Percentiles rank a stretch among this genome's conserved stretches.
These are phyloP conservation scores for Acanthochromis polyacanthus DNA, from an alignment of 2,113 vertebrate genomes.

Conservation along the genomic window DNA sequence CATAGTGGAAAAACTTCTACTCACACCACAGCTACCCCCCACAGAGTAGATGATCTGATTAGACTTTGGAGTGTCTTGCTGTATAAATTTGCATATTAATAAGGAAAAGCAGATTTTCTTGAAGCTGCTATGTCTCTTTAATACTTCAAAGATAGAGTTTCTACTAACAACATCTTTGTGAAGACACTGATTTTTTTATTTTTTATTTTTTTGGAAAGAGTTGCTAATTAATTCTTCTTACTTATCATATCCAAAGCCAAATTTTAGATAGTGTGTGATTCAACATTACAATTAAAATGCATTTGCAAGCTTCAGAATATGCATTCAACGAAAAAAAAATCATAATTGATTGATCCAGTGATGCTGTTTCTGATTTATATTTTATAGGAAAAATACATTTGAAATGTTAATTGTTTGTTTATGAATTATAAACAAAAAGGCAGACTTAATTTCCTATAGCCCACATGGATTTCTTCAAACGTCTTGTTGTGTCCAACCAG, in stretches of 20 bases:
- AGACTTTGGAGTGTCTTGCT: conserved; percentile 70
- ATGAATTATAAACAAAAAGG: too few species aligned
- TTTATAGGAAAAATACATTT: too few species aligned
- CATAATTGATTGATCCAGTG: not conserved
- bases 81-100: conserved; percentile 78
- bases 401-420: too few species aligned
- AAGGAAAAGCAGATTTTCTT: conserved; percentile 60
- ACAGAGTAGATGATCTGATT: conserved; percentile 77
- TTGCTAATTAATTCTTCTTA: conserved; percentile 18
- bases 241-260: not conserved
- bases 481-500: not conserved
- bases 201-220: not conserved
- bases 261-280: conserved; percentile 1
- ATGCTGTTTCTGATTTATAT: not conserved
- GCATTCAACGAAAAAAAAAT: not conserved
- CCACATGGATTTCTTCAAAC: not conserved
- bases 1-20: conserved; percentile 52
- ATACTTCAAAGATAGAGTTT: conserved; percentile 28
- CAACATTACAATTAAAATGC: not conserved
- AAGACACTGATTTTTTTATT: not conserved
- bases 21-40: conserved; percentile 62
- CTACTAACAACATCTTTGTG: conserved; percentile 13
- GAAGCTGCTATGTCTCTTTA: conserved; percentile 24
- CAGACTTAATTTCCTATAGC: too few species aligned
- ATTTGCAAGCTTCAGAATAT: not conserved